Conservation (phyloP, 23 tunicate genomes). For the Trididemnum clinides region DNA sequence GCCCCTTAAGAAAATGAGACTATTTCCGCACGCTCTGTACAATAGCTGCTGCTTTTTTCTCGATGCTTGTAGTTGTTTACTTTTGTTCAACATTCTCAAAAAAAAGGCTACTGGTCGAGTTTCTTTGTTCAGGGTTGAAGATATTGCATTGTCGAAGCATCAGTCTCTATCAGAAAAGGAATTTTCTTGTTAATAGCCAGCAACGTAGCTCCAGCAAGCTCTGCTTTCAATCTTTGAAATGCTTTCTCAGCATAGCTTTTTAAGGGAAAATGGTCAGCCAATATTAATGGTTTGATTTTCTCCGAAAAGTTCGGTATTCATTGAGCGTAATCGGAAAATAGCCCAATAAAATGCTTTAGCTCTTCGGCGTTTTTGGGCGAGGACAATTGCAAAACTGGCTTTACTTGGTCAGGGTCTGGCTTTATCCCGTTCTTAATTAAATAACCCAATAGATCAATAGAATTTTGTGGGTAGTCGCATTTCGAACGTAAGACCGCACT, state of each 20-base stretch:
- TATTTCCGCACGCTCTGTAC: neutral
- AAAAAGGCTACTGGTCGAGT: neutral
- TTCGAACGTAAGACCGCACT: neutral
- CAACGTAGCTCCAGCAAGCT: neutral
- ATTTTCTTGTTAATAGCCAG: neutral
- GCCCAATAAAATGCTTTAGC: neutral
- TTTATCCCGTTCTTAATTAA: neutral
- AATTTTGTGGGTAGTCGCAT: too few relatives aligned
- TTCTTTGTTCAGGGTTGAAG: neutral
- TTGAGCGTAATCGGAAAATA: neutral
- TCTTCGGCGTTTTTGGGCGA: neutral
- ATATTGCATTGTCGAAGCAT: neutral
- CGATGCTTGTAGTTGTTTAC: neutral
- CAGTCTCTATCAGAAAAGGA: neutral
- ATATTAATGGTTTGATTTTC: neutral
- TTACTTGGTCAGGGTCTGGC: neutral
- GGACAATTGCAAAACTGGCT: neutral
- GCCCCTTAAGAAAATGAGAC: neutral
- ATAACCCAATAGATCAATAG: too few relatives aligned
- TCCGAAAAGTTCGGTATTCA: neutral
- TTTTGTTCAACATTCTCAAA: neutral
- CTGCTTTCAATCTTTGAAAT: neutral
- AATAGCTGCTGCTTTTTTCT: neutral
- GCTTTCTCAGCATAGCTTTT: neutral
- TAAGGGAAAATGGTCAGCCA: neutral